phyloP scores from a whole-genome alignment of 2,797 vertebrate species.

The Diglossa cyanea region DNA sequence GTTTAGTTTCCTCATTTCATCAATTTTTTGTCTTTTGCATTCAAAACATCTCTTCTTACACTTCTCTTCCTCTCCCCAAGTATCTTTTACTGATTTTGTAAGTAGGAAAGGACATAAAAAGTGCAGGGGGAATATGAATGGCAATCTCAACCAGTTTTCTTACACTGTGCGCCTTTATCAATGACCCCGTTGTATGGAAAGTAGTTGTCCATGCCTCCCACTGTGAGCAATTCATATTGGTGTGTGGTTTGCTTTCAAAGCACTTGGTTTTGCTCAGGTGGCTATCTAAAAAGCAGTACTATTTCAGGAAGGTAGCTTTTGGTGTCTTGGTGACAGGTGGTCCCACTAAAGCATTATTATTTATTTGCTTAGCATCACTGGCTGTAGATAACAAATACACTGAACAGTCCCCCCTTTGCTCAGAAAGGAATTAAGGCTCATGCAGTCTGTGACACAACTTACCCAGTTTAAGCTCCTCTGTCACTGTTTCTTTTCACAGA shows the following conservation, averaged over 20 bases:
- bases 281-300: neutral
- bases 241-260: neutral
- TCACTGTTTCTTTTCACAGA: neutral
- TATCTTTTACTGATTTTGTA: neutral
- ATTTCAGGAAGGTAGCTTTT: neutral
- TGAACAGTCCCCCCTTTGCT: neutral
- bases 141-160: neutral
- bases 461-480: neutral
- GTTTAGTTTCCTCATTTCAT: neutral
- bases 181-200: fast-evolving
- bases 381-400: neutral
- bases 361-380: neutral
- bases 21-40: neutral
- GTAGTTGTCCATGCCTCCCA: fast-evolving
- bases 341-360: neutral
- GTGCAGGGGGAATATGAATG: neutral
- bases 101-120: neutral
- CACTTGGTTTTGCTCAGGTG: neutral
- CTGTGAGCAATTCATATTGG: neutral
- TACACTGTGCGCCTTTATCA: neutral
- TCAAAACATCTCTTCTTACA: neutral
- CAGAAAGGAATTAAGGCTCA: neutral
- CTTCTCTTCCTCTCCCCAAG: neutral
- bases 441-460: neutral
- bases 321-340: neutral